Percentiles rank a stretch among this genome's conserved stretches.
phyloP scores from a whole-genome alignment of 2,888 invertebrate species.

The Pilophorus perplexus region DNA sequence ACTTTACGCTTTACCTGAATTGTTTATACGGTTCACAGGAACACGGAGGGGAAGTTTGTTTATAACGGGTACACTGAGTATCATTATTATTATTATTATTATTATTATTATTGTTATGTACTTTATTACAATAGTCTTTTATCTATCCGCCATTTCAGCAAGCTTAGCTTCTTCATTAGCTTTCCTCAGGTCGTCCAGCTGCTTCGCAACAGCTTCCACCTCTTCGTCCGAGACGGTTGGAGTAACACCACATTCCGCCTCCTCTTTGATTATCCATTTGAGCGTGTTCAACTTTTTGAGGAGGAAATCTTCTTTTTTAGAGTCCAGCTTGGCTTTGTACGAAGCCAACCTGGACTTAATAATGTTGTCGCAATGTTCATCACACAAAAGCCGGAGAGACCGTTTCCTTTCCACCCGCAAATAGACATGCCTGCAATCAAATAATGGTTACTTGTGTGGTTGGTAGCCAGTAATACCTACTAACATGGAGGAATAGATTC shows the following conservation, averaged over 20 bases:
- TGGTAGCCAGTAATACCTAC: too few species aligned
- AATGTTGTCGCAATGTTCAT: conserved; percentile 68
- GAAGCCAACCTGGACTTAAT: conserved; percentile 62
- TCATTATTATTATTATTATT: too few species aligned
- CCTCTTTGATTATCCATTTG: conserved; percentile 71
- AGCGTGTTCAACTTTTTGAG: conserved; percentile 70
- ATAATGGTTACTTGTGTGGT: too few species aligned
- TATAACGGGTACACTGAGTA: too few species aligned
- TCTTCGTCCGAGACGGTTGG: conserved; percentile 67
- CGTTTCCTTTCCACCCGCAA: conserved; percentile 51
- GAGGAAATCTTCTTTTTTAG: conserved; percentile 70
- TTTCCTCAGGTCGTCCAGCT: conserved; percentile 55
- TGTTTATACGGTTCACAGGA: too few species aligned
- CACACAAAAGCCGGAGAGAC: conserved; percentile 68
- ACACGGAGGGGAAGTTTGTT: too few species aligned
- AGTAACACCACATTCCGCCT: conserved; percentile 63
- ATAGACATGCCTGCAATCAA: conserved; percentile 53
- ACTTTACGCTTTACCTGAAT: too few species aligned
- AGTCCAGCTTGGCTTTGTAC: conserved; percentile 65
- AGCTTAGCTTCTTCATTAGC: background rate
- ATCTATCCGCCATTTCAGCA: too few species aligned
- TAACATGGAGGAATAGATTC: too few species aligned
- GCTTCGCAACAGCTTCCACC: conserved; percentile 60
- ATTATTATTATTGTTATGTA: too few species aligned
- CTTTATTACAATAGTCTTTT: too few species aligned